Evolutionary conservation across 2,888 invertebrate species (phyloP).

Genomic region (Petrophora chlorosata): DNA sequence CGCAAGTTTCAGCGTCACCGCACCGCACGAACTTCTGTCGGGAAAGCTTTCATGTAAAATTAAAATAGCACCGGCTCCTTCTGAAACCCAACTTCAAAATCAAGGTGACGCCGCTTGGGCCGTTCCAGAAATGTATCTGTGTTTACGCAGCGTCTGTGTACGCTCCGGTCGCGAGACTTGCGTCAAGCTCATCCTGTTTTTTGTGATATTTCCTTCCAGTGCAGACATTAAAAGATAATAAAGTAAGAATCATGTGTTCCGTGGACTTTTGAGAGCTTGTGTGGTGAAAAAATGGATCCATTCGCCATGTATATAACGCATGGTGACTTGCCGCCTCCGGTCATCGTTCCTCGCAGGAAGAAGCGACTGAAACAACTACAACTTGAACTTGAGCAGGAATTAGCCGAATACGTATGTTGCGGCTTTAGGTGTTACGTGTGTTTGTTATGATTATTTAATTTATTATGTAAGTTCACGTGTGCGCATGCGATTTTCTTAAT

Average conservation of each 20-base stretch:
- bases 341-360: slow-evolving; percentile 73
- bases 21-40: slow-evolving; percentile 75
- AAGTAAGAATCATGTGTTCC: slow-evolving; percentile 44
- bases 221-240: slow-evolving; percentile 52
- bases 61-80: slow-evolving; percentile 76
- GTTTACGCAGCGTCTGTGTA: slow-evolving; percentile 61
- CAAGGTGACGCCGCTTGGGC: slow-evolving; percentile 78
- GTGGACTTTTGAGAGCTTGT: slow-evolving; percentile 39
- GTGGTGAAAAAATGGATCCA: slow-evolving; percentile 63
- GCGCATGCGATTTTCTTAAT: slow-evolving; percentile 38
- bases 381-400: slow-evolving; percentile 63
- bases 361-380: slow-evolving; percentile 73
- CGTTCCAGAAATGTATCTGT: slow-evolving; percentile 72
- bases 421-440: slow-evolving; percentile 36
- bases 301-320: slow-evolving; percentile 76
- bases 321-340: slow-evolving; percentile 70
- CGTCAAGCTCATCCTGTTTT: slow-evolving; percentile 62
- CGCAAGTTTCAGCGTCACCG: slow-evolving; percentile 53
- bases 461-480: slow-evolving; percentile 41
- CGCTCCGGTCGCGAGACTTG: slow-evolving; percentile 53
- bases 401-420: slow-evolving; percentile 51
- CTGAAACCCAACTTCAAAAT: slow-evolving; percentile 79
- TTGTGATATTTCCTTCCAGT: slow-evolving; percentile 43
- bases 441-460: slow-evolving; percentile 30
- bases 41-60: slow-evolving; percentile 72